phyloP scores from a whole-genome alignment of 2,888 invertebrate genomes.

The Ormyrus pomaceus region DNA sequence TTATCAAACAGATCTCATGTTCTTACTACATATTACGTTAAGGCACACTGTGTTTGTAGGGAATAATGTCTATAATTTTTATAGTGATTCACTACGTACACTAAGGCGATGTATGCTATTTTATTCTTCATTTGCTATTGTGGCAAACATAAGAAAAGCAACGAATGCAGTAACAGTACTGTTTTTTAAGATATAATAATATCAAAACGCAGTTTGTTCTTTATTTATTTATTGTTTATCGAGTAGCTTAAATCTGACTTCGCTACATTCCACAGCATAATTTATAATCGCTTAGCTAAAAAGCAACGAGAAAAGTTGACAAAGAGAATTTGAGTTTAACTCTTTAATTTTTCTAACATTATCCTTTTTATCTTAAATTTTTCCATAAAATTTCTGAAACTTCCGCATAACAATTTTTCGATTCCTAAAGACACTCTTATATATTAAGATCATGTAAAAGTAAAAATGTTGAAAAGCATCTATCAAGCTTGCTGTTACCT shows the following conservation, averaged over 20 bases:
- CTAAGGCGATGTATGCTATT: conserved; percentile 39
- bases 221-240: conserved; percentile 36
- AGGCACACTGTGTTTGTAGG: too few species aligned
- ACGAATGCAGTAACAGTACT: conserved; percentile 26
- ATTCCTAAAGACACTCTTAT: conserved; percentile 35
- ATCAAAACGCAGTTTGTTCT: conserved; percentile 48
- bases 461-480: conserved; percentile 55
- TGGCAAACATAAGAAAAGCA: conserved; percentile 37
- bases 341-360: conserved; percentile 39
- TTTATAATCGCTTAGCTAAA: conserved; percentile 37
- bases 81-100: conserved; percentile 39
- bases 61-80: conserved; percentile 35
- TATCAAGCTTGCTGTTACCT: conserved; percentile 45
- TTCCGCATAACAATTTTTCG: conserved; percentile 43
- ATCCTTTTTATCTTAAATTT: conserved; percentile 45
- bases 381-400: conserved; percentile 51
- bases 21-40: too few species aligned
- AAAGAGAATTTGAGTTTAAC: conserved; percentile 36
- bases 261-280: conserved; percentile 17
- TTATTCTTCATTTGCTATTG: conserved; percentile 15
- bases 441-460: conserved; percentile 55
- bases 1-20: too few species aligned
- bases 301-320: conserved; percentile 38
- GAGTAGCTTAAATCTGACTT: conserved; percentile 29
- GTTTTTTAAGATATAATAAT: conserved; percentile 34